These are phyloP conservation scores for Tachyglossus aculeatus DNA, from an alignment of 2,797 vertebrate species.

Conservation along the genomic window DNA sequence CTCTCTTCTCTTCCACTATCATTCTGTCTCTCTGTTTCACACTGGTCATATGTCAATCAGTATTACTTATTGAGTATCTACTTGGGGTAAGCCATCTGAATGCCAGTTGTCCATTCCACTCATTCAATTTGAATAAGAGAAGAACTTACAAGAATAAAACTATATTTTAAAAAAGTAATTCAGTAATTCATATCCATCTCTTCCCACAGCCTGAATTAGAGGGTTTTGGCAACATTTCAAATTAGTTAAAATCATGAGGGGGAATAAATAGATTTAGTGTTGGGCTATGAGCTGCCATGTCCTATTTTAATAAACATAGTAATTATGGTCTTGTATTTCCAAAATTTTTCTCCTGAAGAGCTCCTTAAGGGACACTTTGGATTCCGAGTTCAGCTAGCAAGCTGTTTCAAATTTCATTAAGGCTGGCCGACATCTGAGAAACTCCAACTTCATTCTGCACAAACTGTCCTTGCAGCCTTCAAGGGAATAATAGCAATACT, in stretches of 20 bases:
- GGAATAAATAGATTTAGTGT: not conserved
- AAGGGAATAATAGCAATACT: conserved; percentile 19
- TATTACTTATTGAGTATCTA: not conserved
- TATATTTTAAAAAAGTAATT: too few species aligned
- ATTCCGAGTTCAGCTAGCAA: conserved; percentile 4
- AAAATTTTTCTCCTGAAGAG: not conserved
- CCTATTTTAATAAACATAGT: conserved; percentile 16
- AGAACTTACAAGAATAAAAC: too few species aligned
- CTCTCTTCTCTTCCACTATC: not conserved
- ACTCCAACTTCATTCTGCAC: conserved; percentile 58
- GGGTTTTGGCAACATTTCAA: not conserved
- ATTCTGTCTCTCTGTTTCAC: not conserved
- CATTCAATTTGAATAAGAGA: too few species aligned
- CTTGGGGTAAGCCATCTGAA: too few species aligned
- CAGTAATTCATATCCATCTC: too few species aligned
- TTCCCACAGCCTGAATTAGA: too few species aligned
- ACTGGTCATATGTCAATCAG: too few species aligned
- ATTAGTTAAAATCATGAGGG: not conserved
- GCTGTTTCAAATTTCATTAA: conserved; percentile 22
- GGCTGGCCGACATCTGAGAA: conserved; percentile 34
- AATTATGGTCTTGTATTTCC: conserved; percentile 4
- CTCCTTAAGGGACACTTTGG: not conserved
- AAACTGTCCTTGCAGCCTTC: conserved; percentile 29
- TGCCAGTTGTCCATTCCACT: too few species aligned
- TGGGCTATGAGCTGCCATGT: not conserved